These are phyloP conservation scores for Saccopteryx bilineata DNA, from an alignment of 2,113 vertebrate species.

Conservation along the genomic window DNA sequence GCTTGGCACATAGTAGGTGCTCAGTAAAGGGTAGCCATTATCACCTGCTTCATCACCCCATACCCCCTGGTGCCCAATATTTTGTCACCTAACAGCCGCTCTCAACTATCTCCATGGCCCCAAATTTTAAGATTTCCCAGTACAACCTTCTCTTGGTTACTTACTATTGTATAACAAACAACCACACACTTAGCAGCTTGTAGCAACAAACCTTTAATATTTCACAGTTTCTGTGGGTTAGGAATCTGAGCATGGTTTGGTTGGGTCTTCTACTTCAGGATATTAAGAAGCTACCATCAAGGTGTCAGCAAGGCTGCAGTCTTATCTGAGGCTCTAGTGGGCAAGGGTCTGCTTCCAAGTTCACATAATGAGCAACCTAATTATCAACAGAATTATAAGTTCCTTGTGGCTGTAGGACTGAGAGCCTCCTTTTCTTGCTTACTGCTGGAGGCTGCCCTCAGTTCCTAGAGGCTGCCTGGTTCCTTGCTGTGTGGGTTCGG, in stretches of 20 bases:
- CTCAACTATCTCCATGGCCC: not conserved
- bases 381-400: not conserved
- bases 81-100: not conserved
- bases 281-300: not conserved
- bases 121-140: not conserved
- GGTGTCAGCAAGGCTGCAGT: not conserved
- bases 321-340: not conserved
- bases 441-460: not conserved
- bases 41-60: not conserved
- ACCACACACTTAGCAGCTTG: not conserved
- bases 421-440: not conserved
- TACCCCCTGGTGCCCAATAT: too few species aligned
- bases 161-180: not conserved
- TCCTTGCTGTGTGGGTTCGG: not conserved
- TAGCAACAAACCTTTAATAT: not conserved
- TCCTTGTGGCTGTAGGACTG: not conserved
- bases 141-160: not conserved
- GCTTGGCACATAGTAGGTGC: not conserved
- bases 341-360: not conserved
- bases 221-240: not conserved
- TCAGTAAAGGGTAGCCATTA: not conserved
- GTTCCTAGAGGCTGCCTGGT: not conserved
- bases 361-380: not conserved
- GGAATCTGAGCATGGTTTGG: not conserved
- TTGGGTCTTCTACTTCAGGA: not conserved